Evolutionary conservation across 2,113 vertebrate genomes (phyloP), one percentile per base, ranked within the genome.

Genomic region (Apodemus speciosus): DNA sequence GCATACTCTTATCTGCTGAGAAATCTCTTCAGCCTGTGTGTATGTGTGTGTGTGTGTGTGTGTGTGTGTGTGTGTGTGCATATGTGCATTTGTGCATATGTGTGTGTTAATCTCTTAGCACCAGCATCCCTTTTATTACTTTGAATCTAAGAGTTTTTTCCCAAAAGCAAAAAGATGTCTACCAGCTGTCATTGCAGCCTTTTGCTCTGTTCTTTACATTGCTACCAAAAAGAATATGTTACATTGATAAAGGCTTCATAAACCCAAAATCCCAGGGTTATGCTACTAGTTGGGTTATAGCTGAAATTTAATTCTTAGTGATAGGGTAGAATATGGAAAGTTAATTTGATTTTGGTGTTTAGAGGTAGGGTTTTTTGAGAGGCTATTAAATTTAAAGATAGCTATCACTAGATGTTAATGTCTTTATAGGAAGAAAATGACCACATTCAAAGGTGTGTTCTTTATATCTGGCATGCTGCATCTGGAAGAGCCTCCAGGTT

Each of bases 121-220:
- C 46, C 25, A 32, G 3, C 23, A 18, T 58, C 46, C 32, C 2
- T 27, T 40, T 20, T 64, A 4, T 13, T 87, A 10, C 38, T 68
- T 89, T 90, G 51, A 85, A 51, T 71, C 40, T 68, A n/a, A 53
- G 73, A 62, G 60, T 69, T 75, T 69, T 75, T 85, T 25, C 43
- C 32, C n/a, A 76, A 23, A 14, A 27, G 4, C 51, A 32, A 46
- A 66, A 81, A 87, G 10, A 90, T 38, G 35, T 62, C 40, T 27
- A 10, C 38, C 8, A 69, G 30, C 32, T 84, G n/a, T 60, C 40
- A 60, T 16, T 10, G 7, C 38, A 46, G 8, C 2, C 9, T 77
- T 46, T n/a, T 49, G 38, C 6, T 25, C 10, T 81, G 3, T 35
- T 0, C 56, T 88, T 73, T 30, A 40, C 7, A 4, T 7, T 38